Conservation (phyloP, 2,888 invertebrate species). For the Sturmia bella region DNA sequence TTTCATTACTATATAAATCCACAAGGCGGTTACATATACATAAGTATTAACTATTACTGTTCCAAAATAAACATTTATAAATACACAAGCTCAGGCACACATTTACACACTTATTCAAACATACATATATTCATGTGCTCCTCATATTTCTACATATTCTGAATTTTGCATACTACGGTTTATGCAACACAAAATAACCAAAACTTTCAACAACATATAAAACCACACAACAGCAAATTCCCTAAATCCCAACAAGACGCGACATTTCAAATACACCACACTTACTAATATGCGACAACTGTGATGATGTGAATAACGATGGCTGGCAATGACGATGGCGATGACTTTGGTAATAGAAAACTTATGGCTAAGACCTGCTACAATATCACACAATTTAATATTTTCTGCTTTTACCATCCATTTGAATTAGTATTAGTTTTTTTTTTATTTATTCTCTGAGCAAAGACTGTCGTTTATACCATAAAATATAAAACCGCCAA, state of each 20-base stretch:
- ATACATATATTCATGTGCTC: not conserved
- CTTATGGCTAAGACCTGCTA: constrained; percentile 45
- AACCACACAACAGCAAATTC: constrained; percentile 45
- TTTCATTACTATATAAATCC: constrained; percentile 26
- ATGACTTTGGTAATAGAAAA: constrained; percentile 48
- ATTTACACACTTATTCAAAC: not conserved
- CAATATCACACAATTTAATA: constrained; percentile 49
- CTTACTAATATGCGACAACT: constrained; percentile 20
- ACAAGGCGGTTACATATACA: constrained; percentile 14
- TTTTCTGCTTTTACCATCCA: constrained; percentile 24
- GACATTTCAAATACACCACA: constrained; percentile 14
- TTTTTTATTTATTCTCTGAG: constrained; percentile 7
- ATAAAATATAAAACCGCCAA: constrained; percentile 51
- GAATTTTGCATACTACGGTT: not conserved
- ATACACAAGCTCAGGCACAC: not conserved
- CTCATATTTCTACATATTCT: not conserved
- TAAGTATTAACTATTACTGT: constrained; percentile 29
- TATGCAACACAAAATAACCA: constrained; percentile 7
- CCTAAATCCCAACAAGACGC: constrained; percentile 51
- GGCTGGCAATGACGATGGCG: constrained; percentile 1
- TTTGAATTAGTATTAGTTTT: not conserved
- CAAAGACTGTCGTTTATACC: constrained; percentile 14
- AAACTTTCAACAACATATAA: constrained; percentile 49
- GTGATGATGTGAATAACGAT: not conserved
- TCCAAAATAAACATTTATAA: not conserved